Evolutionary conservation across 2,797 vertebrate species (phyloP), one percentile per base, ranked within the genome.

Genomic region (Scolopax bukidnonensis): DNA sequence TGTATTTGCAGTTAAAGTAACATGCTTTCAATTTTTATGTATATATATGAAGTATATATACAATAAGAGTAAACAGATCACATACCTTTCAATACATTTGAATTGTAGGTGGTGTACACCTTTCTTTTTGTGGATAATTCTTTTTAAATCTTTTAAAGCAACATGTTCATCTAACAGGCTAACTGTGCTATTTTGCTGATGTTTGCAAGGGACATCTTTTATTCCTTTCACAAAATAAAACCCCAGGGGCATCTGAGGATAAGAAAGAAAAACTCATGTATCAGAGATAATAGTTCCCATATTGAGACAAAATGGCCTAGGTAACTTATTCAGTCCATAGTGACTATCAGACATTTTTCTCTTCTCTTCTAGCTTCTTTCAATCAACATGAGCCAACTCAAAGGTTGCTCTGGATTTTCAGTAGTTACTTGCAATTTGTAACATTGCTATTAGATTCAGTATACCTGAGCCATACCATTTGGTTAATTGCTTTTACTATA

Each of bases 51-150:
- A 56, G 11, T 40, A n/a, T 5, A 2, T 16, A 5, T 56, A 45
- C 17, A 40, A 17, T 15, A 57, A 50, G 20, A 18, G 19, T 30
- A 50, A 71, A 51, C 9, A 57, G 23, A 25, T 56, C 67, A 28
- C 1, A 0, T 71, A 33, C 12, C 11, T 86, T 94, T 53, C 9
- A 75, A 45, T 27, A 50, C 16, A 76, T 63, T 59, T 73, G 28
- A 70, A 73, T 67, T 0, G 0, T 17, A 27, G 24, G 3, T 77
- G 19, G 8, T 1, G 4, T 60, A 30, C 9, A 63, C 74, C 10
- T 47, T 86, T 92, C 12, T 75, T 69, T 79, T 79, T 73, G 16
- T 20, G 59, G 19, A 14, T 84, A 36, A 30, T 70, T 67, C 53
- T 5, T 64, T 87, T 86, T 54, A 71, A 88, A n/a, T 32, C 5